Percentiles rank a stretch among this genome's conserved stretches.
Evolutionary conservation across 2,113 vertebrate genomes (phyloP).

Genomic region (Misgurnus anguillicaudatus): DNA sequence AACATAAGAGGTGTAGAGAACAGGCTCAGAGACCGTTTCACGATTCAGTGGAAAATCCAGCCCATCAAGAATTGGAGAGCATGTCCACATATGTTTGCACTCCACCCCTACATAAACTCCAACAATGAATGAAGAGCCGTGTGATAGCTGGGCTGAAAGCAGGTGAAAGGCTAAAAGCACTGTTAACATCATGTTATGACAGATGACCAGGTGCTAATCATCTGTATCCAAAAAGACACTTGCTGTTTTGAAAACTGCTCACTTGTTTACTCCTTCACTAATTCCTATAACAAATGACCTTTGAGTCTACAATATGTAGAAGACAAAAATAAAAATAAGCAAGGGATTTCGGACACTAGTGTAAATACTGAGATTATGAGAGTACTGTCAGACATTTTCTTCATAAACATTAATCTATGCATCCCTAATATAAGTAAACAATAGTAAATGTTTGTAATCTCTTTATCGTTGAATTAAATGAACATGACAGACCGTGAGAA

Average conservation of each 20-base stretch:
- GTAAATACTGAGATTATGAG: too few species aligned
- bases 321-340: too few species aligned
- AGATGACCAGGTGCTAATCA: constrained; percentile 6
- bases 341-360: too few species aligned
- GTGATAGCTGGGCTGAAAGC: not conserved
- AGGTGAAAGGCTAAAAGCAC: constrained; percentile 16
- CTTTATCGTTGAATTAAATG: too few species aligned
- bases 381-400: too few species aligned
- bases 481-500: too few species aligned
- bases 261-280: too few species aligned
- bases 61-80: not conserved
- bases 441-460: too few species aligned
- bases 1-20: not conserved
- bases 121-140: not conserved
- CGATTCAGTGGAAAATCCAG: not conserved
- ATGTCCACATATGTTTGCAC: not conserved
- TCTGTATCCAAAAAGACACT: not conserved
- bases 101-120: not conserved
- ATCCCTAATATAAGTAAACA: too few species aligned
- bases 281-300: too few species aligned
- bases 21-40: not conserved
- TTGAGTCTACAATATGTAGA: too few species aligned
- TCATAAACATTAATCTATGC: too few species aligned
- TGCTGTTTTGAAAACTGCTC: not conserved
- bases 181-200: not conserved